Percentiles rank a stretch among this genome's conserved stretches.
These are phyloP conservation scores for Scaptomyza flava DNA, from an alignment of 2,888 invertebrate genomes.

Conservation along the genomic window DNA sequence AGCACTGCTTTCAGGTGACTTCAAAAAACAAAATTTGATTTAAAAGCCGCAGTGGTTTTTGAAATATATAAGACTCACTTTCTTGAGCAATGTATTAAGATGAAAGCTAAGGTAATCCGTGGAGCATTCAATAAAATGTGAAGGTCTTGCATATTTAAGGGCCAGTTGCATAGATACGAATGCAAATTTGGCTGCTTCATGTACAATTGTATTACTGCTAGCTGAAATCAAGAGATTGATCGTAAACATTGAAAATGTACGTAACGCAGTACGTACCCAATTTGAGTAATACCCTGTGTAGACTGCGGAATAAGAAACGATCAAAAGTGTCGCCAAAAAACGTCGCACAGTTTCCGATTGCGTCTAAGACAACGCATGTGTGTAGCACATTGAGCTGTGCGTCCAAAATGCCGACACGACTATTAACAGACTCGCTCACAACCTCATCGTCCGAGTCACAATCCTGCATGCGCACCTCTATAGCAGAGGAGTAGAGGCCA, in stretches of 20 bases:
- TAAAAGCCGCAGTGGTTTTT: not conserved
- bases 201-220: constrained; percentile 87
- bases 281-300: constrained; percentile 89
- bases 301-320: constrained; percentile 87
- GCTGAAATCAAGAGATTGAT: constrained; percentile 84
- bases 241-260: not conserved
- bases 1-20: constrained; percentile 85
- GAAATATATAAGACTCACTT: constrained; percentile 79
- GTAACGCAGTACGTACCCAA: constrained; percentile 85
- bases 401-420: constrained; percentile 77
- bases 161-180: constrained; percentile 87
- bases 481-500: constrained; percentile 83
- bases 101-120: constrained; percentile 91
- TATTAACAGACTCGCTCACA: constrained; percentile 54
- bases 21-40: not conserved
- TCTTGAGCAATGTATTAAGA: constrained; percentile 88
- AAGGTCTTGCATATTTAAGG: constrained; percentile 86
- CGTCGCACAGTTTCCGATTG: constrained; percentile 88
- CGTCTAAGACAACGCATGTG: constrained; percentile 89
- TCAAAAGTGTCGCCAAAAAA: constrained; percentile 86
- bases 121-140: constrained; percentile 88
- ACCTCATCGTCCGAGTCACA: constrained; percentile 81
- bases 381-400: constrained; percentile 88
- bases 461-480: constrained; percentile 82
- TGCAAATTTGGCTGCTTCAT: constrained; percentile 87